Evolutionary conservation across 2,113 vertebrate genomes (phyloP), one percentile per base, ranked within the genome.

Genomic region (Calyptomena viridis): DNA sequence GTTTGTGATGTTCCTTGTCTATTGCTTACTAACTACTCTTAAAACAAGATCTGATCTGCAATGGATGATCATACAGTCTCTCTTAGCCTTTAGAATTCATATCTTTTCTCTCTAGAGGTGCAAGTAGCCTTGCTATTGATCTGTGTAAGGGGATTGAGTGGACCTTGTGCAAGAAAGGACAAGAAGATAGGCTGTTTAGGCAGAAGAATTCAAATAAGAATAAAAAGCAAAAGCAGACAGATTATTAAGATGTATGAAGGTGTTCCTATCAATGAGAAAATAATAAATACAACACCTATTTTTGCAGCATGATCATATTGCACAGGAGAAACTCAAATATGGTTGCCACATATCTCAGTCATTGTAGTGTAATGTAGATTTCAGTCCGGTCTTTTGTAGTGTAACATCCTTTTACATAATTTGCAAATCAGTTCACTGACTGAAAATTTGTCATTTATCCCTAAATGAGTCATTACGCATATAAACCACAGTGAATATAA

Each of bases 361-460:
- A 47, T 7, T 56, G n/a, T 4, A 76, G 7, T 28, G 4, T 42
- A 71, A 72, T 22, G 35, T n/a, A 56, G 13, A 89, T 78, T 89
- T 72, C 50, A 55, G 23, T 49, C 8, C 8, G 4, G 11, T 56
- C 11, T 59, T 83, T 80, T 53, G 62, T 14, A 40, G 6, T 5
- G 18, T 13, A 44, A 6, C 8, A 64, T n/a, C 14, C 23, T 76
- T 72, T 68, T 17, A 39, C 12, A 47, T 49, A 0, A 42, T 40
- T 42, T 84, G 35, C 84, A 92, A 87, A 93, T 64, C 27, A 64
- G 1, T 2, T 56, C 23, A 23, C 27, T 77, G 19, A 6, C 27
- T 55, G 30, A 47, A 72, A 52, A 62, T 10, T 53, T 0, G 0
- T 33, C 12, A 2, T 6, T 60, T 83, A 72, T 40, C 46, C 15